phyloP scores from a whole-genome alignment of 2,888 invertebrate species.

The Agrotis exclamationis region DNA sequence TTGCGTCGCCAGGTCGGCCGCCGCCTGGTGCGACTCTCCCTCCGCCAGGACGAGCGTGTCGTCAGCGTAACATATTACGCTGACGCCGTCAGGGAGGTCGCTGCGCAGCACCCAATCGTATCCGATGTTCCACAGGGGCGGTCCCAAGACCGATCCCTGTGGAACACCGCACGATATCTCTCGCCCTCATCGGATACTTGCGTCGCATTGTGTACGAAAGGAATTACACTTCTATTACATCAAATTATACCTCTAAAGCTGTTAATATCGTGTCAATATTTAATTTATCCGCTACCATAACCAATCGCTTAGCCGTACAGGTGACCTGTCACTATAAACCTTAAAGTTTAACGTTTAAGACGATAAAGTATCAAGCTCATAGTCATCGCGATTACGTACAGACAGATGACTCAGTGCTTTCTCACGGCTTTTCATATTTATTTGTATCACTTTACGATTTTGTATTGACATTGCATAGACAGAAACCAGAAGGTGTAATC shows the following conservation, averaged over 20 bases:
- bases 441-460: constrained; percentile 70
- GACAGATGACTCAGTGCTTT: constrained; percentile 54
- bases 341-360: constrained; percentile 27
- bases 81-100: too few species aligned
- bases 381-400: constrained; percentile 31
- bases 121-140: too few species aligned
- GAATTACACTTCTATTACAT: neutral
- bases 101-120: too few species aligned
- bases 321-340: constrained; percentile 30
- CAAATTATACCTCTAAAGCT: neutral
- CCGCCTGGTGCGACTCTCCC: too few species aligned
- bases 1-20: too few species aligned
- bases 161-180: too few species aligned
- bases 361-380: constrained; percentile 35
- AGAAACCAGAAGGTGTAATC: constrained; percentile 9
- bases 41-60: too few species aligned
- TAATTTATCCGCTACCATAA: constrained; percentile 2
- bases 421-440: constrained; percentile 71
- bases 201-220: neutral
- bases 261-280: constrained; percentile 2
- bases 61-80: too few species aligned
- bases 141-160: too few species aligned
- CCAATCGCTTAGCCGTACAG: neutral
- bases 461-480: neutral
- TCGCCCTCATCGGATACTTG: too few species aligned